These are phyloP conservation scores for Catharus bicknelli DNA, from an alignment of 2,113 vertebrate species.

Conservation along the genomic window DNA sequence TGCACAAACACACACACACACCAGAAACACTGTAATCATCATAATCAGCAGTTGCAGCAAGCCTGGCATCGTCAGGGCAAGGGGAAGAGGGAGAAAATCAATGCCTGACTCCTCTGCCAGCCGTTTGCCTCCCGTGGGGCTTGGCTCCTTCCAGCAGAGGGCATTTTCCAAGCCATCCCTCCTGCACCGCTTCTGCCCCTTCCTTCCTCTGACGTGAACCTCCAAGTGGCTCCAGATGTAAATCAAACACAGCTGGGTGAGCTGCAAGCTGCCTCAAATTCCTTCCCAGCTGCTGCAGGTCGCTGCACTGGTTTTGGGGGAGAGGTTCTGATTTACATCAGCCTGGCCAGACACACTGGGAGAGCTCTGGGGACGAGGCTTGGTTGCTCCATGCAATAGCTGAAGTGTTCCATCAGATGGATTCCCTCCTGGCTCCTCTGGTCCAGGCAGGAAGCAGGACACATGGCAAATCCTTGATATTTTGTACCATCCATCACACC, in stretches of 20 bases:
- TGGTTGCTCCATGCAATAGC: neutral
- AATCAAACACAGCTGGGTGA: conserved; percentile 33
- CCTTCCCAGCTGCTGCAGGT: conserved; percentile 22
- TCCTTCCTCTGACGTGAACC: neutral
- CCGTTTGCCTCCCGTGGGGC: neutral
- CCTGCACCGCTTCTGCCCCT: neutral
- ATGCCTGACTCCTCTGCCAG: neutral
- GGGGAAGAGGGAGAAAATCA: neutral
- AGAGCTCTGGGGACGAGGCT: neutral
- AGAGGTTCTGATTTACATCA: neutral
- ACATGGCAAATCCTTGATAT: neutral
- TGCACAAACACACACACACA: conserved; percentile 39
- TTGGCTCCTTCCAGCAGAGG: conserved; percentile 15
- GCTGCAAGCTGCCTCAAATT: neutral
- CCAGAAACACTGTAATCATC: conserved; percentile 26
- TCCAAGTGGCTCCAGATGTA: conserved; percentile 24
- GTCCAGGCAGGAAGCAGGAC: neutral
- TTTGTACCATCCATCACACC: neutral
- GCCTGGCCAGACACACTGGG: neutral
- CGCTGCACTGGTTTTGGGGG: neutral
- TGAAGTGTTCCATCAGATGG: neutral
- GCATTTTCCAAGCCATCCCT: neutral
- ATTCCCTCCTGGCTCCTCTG: neutral
- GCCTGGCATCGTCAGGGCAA: neutral
- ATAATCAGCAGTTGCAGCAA: neutral